phyloP scores from a whole-genome alignment of 2,113 vertebrate species.

The Sinocyclocheilus rhinocerous region DNA sequence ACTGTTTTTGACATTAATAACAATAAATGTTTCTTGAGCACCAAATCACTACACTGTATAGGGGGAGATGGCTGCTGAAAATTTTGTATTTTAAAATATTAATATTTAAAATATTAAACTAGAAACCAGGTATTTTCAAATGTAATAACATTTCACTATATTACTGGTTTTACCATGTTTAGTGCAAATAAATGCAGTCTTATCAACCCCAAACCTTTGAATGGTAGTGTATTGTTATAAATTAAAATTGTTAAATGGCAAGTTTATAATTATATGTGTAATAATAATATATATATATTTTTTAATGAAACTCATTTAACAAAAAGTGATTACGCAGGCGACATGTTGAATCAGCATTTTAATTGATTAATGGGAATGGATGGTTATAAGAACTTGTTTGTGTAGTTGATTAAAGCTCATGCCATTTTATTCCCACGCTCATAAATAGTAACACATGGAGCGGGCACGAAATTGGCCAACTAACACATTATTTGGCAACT shows the following conservation, averaged over 20 bases:
- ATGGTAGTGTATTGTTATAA: no score
- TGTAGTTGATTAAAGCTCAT: no score
- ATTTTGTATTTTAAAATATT: not conserved
- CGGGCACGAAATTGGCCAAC: not conserved
- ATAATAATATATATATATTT: not conserved
- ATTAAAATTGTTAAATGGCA: no score
- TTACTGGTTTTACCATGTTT: not conserved
- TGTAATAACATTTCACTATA: not conserved
- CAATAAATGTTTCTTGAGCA: not conserved
- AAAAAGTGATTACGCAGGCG: not conserved
- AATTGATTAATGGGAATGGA: not conserved
- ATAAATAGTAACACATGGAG: not conserved
- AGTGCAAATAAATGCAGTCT: not conserved
- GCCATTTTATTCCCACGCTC: not conserved
- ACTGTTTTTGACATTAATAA: not conserved
- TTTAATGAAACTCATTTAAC: not conserved
- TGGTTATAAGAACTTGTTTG: not conserved
- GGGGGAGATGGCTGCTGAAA: not conserved
- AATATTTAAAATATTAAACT: no score
- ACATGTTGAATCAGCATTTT: not conserved
- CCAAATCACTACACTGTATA: not conserved
- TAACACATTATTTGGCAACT: not conserved
- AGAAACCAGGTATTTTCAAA: no score
- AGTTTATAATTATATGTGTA: not conserved
- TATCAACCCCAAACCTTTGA: no score